A percentile compares a stretch with the other conserved stretches of the same genome.
Evolutionary conservation across 2,113 vertebrate species (phyloP).

Genomic region (Microcebus lehilahytsara): DNA sequence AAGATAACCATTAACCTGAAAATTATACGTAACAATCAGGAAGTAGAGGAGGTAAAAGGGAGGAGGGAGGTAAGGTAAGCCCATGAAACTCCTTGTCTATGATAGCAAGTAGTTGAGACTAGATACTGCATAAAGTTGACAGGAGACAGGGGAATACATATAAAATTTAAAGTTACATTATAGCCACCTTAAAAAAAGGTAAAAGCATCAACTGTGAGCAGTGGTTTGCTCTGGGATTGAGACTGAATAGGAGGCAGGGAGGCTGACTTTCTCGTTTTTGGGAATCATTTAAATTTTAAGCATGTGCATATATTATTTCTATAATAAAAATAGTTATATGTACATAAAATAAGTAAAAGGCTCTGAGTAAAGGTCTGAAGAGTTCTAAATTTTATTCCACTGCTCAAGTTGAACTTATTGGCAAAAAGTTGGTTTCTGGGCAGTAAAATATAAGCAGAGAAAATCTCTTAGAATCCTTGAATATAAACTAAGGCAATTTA

Average conservation of each 20-base stretch:
- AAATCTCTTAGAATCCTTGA: neutral
- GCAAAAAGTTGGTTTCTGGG: neutral
- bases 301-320: neutral
- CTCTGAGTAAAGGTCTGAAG: neutral
- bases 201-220: neutral
- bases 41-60: neutral
- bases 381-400: neutral
- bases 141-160: neutral
- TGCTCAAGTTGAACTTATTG: neutral
- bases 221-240: neutral
- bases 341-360: neutral
- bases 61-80: neutral
- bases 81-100: neutral
- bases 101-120: neutral
- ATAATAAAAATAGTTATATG: neutral
- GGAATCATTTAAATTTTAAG: neutral
- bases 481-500: conserved; percentile 18
- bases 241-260: neutral
- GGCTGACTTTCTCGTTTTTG: neutral
- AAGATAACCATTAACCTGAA: neutral
- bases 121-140: neutral
- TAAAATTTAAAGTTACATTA: neutral
- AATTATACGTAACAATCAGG: neutral
- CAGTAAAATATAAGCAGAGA: neutral
- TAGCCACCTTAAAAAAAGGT: neutral